These are phyloP conservation scores for Acridotheres tristis DNA, from an alignment of 2,797 vertebrate genomes.

Conservation along the genomic window DNA sequence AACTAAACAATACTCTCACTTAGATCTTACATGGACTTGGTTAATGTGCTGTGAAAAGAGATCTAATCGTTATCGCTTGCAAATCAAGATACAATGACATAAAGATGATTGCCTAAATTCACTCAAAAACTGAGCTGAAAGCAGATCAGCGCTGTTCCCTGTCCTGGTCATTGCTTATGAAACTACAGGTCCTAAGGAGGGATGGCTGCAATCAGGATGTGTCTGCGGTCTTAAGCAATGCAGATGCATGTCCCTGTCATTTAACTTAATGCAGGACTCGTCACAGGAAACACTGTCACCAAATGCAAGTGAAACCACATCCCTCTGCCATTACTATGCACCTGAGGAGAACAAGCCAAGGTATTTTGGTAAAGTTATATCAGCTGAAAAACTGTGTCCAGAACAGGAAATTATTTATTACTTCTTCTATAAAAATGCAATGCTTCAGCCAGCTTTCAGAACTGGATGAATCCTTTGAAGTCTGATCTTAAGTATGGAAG, in stretches of 20 bases:
- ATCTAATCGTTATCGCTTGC: not conserved
- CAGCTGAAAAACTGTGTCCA: not conserved
- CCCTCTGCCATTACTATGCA: not conserved
- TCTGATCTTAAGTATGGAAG: not conserved
- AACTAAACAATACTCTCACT: not conserved
- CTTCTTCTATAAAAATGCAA: not conserved
- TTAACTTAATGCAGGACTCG: not conserved
- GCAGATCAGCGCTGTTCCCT: not conserved
- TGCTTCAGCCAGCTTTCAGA: not conserved
- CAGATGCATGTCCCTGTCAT: not conserved
- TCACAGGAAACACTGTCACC: not conserved
- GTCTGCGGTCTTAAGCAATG: too few relatives aligned
- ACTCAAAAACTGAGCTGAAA: not conserved
- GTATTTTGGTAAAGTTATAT: not conserved
- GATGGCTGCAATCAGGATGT: not conserved
- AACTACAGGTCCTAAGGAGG: not conserved
- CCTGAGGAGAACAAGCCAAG: not conserved
- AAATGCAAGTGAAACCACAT: not conserved
- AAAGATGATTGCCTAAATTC: not conserved
- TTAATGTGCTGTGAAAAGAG: not conserved
- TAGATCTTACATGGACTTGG: rapidly evolving
- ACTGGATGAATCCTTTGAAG: not conserved
- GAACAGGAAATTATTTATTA: not conserved
- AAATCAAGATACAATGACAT: not conserved
- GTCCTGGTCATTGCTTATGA: not conserved